These are phyloP conservation scores for Pyralis farinalis DNA, from an alignment of 2,888 invertebrate species.

Conservation along the genomic window DNA sequence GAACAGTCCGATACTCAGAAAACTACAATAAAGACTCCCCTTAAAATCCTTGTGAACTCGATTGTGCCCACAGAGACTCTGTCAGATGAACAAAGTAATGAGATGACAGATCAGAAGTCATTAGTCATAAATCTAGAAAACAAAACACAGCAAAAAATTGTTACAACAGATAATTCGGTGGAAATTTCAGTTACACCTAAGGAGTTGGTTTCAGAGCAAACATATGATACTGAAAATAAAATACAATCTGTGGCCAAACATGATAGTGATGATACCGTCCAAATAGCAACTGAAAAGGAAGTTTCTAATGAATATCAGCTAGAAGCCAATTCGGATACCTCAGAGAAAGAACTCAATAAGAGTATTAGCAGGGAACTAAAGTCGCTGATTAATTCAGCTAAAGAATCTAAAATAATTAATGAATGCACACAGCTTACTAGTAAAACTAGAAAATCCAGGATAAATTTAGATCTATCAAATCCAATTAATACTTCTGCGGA, in stretches of 20 bases:
- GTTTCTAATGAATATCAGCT: conserved; percentile 49
- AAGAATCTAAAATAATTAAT: conserved; percentile 84
- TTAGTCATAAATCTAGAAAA: not conserved
- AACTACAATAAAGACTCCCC: not conserved
- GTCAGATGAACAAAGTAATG: conserved; percentile 7
- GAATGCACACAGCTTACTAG: conserved; percentile 79
- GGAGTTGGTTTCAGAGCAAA: not conserved
- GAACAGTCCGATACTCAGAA: not conserved
- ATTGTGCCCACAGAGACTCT: not conserved
- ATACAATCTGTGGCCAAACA: not conserved
- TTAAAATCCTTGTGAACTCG: not conserved
- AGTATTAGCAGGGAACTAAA: conserved; percentile 81
- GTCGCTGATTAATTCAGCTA: conserved; percentile 83
- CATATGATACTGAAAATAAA: conserved; percentile 3
- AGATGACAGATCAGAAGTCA: not conserved
- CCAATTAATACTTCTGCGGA: conserved; percentile 60
- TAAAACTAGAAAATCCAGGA: conserved; percentile 69
- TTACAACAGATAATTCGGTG: not conserved
- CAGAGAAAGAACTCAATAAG: conserved; percentile 62
- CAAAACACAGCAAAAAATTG: not conserved
- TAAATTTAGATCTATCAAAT: conserved; percentile 63
- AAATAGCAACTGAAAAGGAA: conserved; percentile 34
- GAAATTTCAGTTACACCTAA: not conserved
- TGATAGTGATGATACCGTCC: conserved; percentile 18
- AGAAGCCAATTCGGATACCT: conserved; percentile 37